A percentile compares a stretch with the other conserved stretches of the same genome.
Evolutionary conservation across 1,140 invertebrate species (phyloP).

Genomic region (Penaeus chinensis): DNA sequence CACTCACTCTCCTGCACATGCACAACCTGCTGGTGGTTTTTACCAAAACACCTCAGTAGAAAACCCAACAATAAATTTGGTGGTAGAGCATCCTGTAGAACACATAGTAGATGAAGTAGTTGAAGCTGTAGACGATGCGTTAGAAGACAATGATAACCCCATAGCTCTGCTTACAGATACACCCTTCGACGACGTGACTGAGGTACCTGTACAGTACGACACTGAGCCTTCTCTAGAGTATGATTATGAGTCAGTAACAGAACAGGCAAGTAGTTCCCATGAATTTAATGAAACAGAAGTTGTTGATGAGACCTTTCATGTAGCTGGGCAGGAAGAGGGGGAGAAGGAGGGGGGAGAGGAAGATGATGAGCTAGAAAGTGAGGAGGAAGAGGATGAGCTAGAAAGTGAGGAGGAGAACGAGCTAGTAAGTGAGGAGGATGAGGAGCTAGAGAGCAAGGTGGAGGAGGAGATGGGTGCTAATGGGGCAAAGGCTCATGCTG

Average conservation of each 20-base stretch:
- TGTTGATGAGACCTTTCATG: slow-evolving; percentile 5
- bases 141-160: neutral
- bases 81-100: neutral
- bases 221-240: neutral
- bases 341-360: neutral
- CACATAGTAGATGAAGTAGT: slow-evolving; percentile 21
- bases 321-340: slow-evolving; percentile 3
- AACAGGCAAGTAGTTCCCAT: neutral
- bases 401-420: neutral
- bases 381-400: neutral
- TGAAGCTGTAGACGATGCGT: neutral
- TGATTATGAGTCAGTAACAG: neutral
- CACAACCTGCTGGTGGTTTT: neutral
- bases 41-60: slow-evolving; percentile 8
- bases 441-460: neutral
- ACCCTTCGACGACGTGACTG: no score
- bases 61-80: neutral
- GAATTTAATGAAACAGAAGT: neutral
- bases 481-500: slow-evolving; percentile 4
- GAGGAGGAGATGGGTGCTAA: slow-evolving; percentile 13
- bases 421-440: neutral
- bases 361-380: neutral
- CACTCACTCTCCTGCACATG: slow-evolving; percentile 3
- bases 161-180: no score
- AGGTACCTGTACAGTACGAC: no score